Evolutionary conservation across 2,113 vertebrate species (phyloP), one percentile per base, ranked within the genome.

Genomic region (Limanda limanda): DNA sequence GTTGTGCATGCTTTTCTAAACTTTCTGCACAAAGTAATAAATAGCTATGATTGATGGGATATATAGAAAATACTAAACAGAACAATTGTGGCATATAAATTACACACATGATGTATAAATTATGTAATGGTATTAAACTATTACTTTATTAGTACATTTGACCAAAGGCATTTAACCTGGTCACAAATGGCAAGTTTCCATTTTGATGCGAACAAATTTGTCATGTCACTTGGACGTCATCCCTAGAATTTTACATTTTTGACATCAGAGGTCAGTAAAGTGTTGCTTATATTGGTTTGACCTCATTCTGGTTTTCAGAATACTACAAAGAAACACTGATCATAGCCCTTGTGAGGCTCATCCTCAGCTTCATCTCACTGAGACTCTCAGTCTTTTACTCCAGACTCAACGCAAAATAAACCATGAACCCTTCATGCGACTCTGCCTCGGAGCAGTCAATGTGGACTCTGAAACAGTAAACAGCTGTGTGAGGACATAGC

Each of bases 401-500:
- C 12, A 1, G 40, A 12, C 40, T 42, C 40, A 3, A 37, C 8
- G 35, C 35, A 37, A 37, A 37, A 37, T 37, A 37, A 37, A 37
- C 35, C 35, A 12, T 13, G 2, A 13, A 12, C 40, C 40, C 40
- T 11, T 42, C 40, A 42, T 3, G 0, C 12, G 40, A 42, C 40
- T 42, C 40, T 42, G 1, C 40, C 40, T 3, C 10, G 2, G 12
- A 42, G 40, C 40, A 51, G 18, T 51, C 47, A 51, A 5, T 17
- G 17, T 20, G 47, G 47, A 51, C 47, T 51, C 47, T 51, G 47
- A 51, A 4, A 51, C 47, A 48, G 47, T 18, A 10, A 40, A 25
- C 2, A 12, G 0, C n/a, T 7, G 0, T 23, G 3, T 2, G 0
- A 13, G 27, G 21, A 52, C 12, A 59, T 5, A 18, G 18, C 2